Base-by-base conservation (phyloP, 2,888 invertebrate species). In the Leptodirus hochenwartii region DNA sequence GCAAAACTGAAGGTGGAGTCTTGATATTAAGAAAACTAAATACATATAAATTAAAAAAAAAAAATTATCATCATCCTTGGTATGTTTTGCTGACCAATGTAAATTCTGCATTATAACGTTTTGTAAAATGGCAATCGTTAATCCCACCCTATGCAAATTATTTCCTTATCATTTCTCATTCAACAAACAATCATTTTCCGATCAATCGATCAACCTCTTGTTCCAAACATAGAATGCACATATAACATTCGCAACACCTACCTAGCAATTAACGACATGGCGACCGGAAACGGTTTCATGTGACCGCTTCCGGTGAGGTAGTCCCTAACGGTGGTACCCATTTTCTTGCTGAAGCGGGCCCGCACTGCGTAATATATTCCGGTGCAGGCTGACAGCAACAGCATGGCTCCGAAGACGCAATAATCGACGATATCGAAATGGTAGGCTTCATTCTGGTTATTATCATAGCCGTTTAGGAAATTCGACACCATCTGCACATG, bases 181-280 rank as follows among this genome's bases (percentile, higher is more conserved):
- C n/a, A n/a, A n/a, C 8, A 25, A 10, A 25, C 8, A 25, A 25
- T 9, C 12, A 11, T 9, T 25, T 20, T 20, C 8, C 20, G n/a
- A 20, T 20, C 20, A 20, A 20, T 20, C 20, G 20, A 20, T 20
- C n/a, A n/a, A 20, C 20, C 20, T 8, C n/a, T 20, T n/a, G n/a
- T n/a, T n/a, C n/a, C n/a, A n/a, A 20, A 20, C 17, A 13, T 27
- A 14, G 32, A 30, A 15, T 24, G 25, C 20, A n/a, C 22, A 17
- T 8, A 12, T 16, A 24, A 16, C 25, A 13, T 15, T 28, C 15
- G 11, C 6, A 9, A 14, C 25, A 11, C 46, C 51, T 39, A 80
- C 81, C 79, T 80, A 31, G 84, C 85, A 46, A 87, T 69, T 17
- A 87, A 63, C 5, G 84, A 85, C 66, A 85, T 74, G 14, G 85